Evolutionary conservation across 2,113 vertebrate genomes (phyloP), one percentile per base, ranked within the genome.

Genomic region (Dicaeum eximium): DNA sequence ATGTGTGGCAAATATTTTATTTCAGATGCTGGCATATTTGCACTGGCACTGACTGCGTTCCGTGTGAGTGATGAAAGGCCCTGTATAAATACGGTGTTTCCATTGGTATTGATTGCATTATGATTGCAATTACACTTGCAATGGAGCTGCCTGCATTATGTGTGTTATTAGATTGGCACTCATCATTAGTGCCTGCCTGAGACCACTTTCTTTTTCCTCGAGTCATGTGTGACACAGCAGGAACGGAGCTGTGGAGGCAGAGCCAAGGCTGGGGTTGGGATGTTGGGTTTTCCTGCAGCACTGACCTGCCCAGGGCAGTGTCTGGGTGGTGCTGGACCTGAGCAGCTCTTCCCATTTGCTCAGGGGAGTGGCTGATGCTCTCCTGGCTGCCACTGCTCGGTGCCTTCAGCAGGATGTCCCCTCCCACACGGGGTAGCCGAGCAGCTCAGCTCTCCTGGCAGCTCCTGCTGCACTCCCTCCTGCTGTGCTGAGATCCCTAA

Each of bases 11-110:
- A 97, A 95, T 96, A 97, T 91, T 96, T 94, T 65, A 92, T 94
- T 94, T 96, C 94, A 94, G 93, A 95, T 37, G 92, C 95, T 97
- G 94, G 94, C 95, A 90, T 95, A 96, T 97, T 97, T 94, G 96
- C 94, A 93, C 93, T 97, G 94, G 93, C 95, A 79, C 96, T 27
- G 90, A 51, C 94, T 95, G 92, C 82, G 69, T 82, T 97, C 61
- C 81, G 18, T 95, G 93, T 94, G 96, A 97, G 95, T 96, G 95
- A 97, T 97, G 96, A 97, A 96, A 96, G 96, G 93, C 85, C 91
- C 93, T 96, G 95, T 97, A 96, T 94, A 97, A 97, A 96, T 97
- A 97, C 4, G 62, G 87, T 95, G 93, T 95, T 97, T 96, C 90
- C 96, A 88, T 54, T 44, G 60, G 66, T 95, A 86, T 97, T 85